Percentiles rank a stretch among this genome's conserved stretches.
Evolutionary conservation across 2,888 invertebrate species (phyloP).

Genomic region (Sepiola atlantica): DNA sequence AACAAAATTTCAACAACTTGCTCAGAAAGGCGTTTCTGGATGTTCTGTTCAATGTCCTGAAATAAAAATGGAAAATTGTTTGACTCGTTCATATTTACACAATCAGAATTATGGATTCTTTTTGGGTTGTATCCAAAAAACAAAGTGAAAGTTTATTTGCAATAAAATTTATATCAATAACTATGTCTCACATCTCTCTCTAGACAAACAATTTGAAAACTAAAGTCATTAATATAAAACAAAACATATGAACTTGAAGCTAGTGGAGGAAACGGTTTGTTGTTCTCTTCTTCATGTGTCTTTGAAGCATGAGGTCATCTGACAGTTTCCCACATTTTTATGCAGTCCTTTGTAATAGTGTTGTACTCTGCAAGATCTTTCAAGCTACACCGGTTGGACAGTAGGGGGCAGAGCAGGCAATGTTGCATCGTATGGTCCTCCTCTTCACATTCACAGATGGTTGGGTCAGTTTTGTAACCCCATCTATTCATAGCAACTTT

Average conservation of each 20-base stretch:
- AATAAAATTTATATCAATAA: neutral
- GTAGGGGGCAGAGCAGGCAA: too few species aligned
- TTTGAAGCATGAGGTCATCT: too few species aligned
- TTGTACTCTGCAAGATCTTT: too few species aligned
- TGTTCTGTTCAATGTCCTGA: slow-evolving; percentile 65
- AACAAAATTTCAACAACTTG: slow-evolving; percentile 67
- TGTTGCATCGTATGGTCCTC: too few species aligned
- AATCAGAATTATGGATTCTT: neutral
- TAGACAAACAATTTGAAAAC: neutral
- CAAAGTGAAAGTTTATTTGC: neutral
- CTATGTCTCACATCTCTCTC: neutral
- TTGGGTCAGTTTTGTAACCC: too few species aligned
- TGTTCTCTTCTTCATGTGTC: too few species aligned
- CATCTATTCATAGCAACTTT: too few species aligned
- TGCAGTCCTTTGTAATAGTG: too few species aligned
- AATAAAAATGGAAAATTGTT: slow-evolving; percentile 45
- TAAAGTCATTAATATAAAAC: neutral
- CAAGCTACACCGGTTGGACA: too few species aligned
- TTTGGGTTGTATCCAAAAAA: neutral
- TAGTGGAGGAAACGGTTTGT: neutral
- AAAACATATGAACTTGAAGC: neutral
- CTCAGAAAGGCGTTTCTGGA: slow-evolving; percentile 62
- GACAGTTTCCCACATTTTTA: too few species aligned
- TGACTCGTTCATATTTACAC: neutral
- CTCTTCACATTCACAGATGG: too few species aligned